Conservation (phyloP, 1,140 invertebrate genomes). For the Kradibia gibbosae region DNA sequence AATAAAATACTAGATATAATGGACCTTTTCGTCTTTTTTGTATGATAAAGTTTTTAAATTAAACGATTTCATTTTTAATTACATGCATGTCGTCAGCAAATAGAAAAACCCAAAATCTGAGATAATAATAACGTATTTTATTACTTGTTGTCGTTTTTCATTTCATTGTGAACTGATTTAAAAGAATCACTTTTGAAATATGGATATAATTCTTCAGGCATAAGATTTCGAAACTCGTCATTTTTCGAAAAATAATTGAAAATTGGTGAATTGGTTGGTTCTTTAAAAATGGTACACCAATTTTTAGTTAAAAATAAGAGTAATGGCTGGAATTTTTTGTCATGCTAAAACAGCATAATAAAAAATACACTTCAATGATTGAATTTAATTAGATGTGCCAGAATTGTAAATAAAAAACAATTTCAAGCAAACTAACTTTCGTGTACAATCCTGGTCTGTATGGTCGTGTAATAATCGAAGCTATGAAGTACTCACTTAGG, state of each 20-base stretch:
- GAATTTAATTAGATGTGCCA: too few species aligned
- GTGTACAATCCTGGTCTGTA: slow-evolving; percentile 49
- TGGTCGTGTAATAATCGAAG: slow-evolving; percentile 47
- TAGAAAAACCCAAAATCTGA: too few species aligned
- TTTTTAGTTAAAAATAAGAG: slow-evolving; percentile 27
- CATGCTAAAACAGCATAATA: slow-evolving; percentile 17
- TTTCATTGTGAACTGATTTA: neutral
- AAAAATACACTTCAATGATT: neutral
- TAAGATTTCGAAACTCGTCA: neutral
- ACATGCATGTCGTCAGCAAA: too few species aligned
- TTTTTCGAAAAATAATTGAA: neutral
- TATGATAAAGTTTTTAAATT: too few species aligned
- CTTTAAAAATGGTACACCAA: slow-evolving; percentile 15
- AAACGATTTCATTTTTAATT: too few species aligned
- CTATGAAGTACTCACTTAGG: slow-evolving; percentile 44
- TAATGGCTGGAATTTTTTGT: slow-evolving; percentile 32
- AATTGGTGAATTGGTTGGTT: neutral
- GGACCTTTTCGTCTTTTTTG: too few species aligned
- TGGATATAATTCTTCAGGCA: neutral
- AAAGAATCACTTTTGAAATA: neutral
- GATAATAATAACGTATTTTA: neutral
- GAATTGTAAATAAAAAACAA: neutral
- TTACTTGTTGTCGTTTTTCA: neutral
- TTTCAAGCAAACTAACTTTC: slow-evolving; percentile 12
- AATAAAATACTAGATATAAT: too few species aligned